phyloP scores from a whole-genome alignment of 2,113 vertebrate genomes.

The Opisthocomus hoazin region DNA sequence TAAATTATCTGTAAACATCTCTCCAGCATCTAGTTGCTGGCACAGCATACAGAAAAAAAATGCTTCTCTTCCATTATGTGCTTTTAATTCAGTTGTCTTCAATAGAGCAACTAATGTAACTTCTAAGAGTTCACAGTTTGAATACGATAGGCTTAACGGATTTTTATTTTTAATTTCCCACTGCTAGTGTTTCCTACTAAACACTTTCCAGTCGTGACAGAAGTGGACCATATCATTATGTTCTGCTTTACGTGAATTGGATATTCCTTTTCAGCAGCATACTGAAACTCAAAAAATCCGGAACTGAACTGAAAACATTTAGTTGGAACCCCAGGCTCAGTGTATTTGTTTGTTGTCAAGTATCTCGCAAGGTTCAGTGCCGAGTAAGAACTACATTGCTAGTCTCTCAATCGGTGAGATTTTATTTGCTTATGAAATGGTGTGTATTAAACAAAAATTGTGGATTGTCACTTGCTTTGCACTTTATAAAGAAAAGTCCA shows the following conservation, averaged over 20 bases:
- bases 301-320: background rate
- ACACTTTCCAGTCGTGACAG: background rate
- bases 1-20: background rate
- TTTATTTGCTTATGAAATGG: background rate
- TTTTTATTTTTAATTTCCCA: slow-evolving; percentile 18
- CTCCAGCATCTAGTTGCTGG: background rate
- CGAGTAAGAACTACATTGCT: background rate
- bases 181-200: background rate
- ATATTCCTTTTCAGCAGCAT: background rate
- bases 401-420: background rate
- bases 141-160: background rate
- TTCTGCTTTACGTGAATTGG: background rate
- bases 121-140: background rate
- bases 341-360: background rate
- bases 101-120: background rate
- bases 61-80: background rate
- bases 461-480: background rate
- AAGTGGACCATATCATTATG: background rate
- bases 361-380: background rate
- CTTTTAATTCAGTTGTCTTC: background rate
- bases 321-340: background rate
- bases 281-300: background rate
- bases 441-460: background rate
- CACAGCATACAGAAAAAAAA: background rate
- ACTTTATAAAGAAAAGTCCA: background rate